Base-by-base conservation (phyloP, 92 coral and sea anemone genomes). In the Porites cylindrica region DNA sequence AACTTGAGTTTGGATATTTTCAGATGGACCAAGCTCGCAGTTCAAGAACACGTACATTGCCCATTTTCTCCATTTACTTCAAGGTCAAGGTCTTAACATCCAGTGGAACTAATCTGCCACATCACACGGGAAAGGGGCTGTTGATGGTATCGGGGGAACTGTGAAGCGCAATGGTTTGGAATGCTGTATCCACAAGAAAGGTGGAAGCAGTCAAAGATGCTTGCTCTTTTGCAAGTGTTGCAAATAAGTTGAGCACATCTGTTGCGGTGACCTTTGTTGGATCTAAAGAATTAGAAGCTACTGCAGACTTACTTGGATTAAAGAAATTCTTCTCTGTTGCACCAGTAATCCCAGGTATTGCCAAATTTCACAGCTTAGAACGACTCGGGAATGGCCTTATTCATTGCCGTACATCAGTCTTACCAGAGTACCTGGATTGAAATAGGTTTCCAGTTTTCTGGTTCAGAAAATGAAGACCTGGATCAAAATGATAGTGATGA, bases 1-100 rank as follows among this genome's bases (percentile, higher is more conserved):
- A n/a, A n/a, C n/a, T n/a, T n/a, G n/a, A n/a, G n/a, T n/a, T n/a
- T 24, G 76, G 47, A 58, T 89, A 19, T 92, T 86, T 62, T 92
- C 95, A 62, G 95, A 92, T 89, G 95, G 95, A 60, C 91, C 91
- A 23, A 89, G 91, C 68, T 90, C 88, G 19, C 90, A 90, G 66
- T 91, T 91, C 54, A 88, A 92, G 20, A 89, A 92, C 86, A 87
- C 66, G 77, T 91, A 82, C 61, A 56, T 87, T 24, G 94, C 85
- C 17, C 53, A 83, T 65, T 91, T 91, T 81, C 68, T 77, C 50
- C 94, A 87, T 76, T 70, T 70, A 51, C 89, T 91, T 14, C 59
- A 53, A 53, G 3, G 59, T 4, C 59, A 53, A 53, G 59, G 59
- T 53, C 59, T 53, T 4, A 53, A 53, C 59, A 53, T 11, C 59